Evolutionary conservation across 1,140 invertebrate species (phyloP), one percentile per base, ranked within the genome.

Genomic region (Zaprionus lachaisei): DNA sequence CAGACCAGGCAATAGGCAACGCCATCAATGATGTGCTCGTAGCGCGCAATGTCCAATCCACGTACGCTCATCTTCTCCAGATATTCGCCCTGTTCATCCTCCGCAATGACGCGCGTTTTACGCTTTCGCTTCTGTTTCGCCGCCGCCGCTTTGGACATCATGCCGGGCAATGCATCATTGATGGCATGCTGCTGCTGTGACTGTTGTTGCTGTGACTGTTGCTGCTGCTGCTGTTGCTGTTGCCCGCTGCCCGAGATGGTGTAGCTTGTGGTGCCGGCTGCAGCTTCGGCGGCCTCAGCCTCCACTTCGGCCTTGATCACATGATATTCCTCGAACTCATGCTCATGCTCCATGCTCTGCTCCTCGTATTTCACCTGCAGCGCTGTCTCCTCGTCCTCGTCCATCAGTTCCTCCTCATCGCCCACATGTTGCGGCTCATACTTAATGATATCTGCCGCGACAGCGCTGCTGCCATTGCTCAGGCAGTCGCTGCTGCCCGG

Each of bases 1-100:
- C 97, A 98, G 80, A 98, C 97, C 54, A 96, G 96, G 93, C 97
- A 98, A 82, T 97, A 96, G 91, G 98, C 98, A 4, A 98, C 96
- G 1, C 97, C 97, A 91, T 98, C 97, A 77, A 95, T 96, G 75
- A 98, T 96, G 14, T 96, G 96, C 2, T 97, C 97, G 83, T 98
- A 98, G 75, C 97, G 95, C 92, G 98, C 97, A 2, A 98, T 94
- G 93, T 98, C 97, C 60, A 98, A 92, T 0, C 97, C 97, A 55
- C 97, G 93, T 1, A 98, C 97, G 5, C 96, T 97, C 97, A 98
- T 98, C 93, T 98, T 97, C 0, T 97, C 97, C 17, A 98, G 93
- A 79, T 97, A 96, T 92, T 97, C 97, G 4, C 97, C 96, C 2
- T 96, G 96, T 81, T 97, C 97, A 72, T 96, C 96, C 57, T 96